These are phyloP conservation scores for Nerophis lumbriciformis DNA, from an alignment of 2,113 vertebrate genomes.

Conservation along the genomic window DNA sequence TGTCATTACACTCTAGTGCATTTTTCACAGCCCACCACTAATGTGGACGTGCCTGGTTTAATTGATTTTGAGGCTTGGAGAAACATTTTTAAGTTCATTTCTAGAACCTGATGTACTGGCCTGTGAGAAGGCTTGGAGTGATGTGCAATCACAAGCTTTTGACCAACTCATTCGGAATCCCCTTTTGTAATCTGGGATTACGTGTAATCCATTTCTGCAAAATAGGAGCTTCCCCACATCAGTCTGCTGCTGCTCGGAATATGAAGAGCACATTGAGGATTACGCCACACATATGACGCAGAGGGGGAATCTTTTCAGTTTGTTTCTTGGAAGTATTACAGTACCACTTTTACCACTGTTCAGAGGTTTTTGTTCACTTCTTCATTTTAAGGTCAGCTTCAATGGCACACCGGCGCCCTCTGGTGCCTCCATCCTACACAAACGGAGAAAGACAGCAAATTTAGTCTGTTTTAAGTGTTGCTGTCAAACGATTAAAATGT, in stretches of 20 bases:
- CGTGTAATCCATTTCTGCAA: constrained; percentile 45
- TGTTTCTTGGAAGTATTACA: constrained; percentile 1
- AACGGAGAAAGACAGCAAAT: background rate
- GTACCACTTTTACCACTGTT: constrained; percentile 12
- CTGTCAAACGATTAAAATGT: too few relatives aligned
- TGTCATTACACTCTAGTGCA: background rate
- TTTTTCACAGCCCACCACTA: constrained; percentile 2
- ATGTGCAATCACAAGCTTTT: constrained; percentile 32
- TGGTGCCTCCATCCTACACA: constrained; percentile 88
- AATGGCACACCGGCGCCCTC: constrained; percentile 92
- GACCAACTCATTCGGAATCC: constrained; percentile 37
- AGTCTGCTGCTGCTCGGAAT: constrained; percentile 7
- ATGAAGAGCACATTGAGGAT: constrained; percentile 38
- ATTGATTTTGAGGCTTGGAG: constrained; percentile 5
- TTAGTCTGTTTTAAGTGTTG: too few relatives aligned
- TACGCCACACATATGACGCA: constrained; percentile 24
- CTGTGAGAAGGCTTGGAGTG: constrained; percentile 24
- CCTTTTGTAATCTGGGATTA: constrained; percentile 54
- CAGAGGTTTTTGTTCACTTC: constrained; percentile 71
- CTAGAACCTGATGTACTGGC: constrained; percentile 14
- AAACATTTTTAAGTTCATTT: constrained; percentile 5
- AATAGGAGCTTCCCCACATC: constrained; percentile 25
- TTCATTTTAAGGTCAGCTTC: constrained; percentile 98
- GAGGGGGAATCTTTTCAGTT: constrained; percentile 1
- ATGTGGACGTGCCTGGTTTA: constrained; percentile 5